These are phyloP conservation scores for Pomatorhinus ruficollis DNA, from an alignment of 2,113 vertebrate genomes.

Conservation along the genomic window DNA sequence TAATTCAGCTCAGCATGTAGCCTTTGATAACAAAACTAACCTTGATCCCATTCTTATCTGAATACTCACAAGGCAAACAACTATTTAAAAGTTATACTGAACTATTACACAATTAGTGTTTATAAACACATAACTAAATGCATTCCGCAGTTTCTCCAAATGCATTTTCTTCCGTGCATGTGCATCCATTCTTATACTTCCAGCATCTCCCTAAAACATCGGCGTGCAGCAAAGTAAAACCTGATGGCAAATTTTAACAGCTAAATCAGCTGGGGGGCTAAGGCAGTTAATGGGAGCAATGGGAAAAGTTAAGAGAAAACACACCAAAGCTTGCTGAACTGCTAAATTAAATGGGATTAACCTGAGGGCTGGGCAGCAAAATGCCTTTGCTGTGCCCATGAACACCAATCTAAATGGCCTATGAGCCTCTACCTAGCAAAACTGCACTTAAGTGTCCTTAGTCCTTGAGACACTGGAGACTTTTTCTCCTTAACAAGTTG, in stretches of 20 bases:
- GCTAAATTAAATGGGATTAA: background rate
- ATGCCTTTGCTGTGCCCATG: background rate
- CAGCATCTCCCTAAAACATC: background rate
- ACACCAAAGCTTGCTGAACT: background rate
- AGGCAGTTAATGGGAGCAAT: background rate
- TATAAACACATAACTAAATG: background rate
- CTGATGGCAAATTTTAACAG: background rate
- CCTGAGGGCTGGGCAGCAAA: background rate
- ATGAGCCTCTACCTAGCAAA: background rate
- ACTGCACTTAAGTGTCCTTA: background rate
- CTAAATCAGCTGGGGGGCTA: background rate
- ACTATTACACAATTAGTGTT: background rate
- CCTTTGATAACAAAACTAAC: background rate
- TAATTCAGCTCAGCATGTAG: background rate
- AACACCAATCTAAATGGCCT: accelerated
- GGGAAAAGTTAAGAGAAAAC: background rate
- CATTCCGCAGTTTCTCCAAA: background rate
- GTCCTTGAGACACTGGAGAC: background rate
- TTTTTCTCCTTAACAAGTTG: background rate
- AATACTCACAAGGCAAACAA: background rate
- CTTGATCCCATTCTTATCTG: background rate
- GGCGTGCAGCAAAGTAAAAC: background rate
- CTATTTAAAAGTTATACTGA: background rate
- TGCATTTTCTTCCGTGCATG: background rate
- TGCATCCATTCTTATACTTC: background rate